A percentile compares a stretch with the other conserved stretches of the same genome.
phyloP scores from a whole-genome alignment of 2,113 vertebrate genomes.

The Marcusenius ussheri region DNA sequence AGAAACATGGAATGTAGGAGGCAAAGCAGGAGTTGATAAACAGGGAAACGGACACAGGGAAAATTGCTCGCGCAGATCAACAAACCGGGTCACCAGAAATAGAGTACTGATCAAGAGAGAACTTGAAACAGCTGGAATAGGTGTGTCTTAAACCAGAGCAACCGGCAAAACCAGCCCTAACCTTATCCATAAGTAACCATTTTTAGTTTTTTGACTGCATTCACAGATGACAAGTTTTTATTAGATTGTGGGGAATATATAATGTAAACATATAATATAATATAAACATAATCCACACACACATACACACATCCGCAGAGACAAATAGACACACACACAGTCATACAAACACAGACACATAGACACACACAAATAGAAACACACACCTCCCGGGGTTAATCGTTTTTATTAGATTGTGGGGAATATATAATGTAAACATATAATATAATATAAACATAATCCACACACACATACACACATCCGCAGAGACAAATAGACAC shows the following conservation, averaged over 20 bases:
- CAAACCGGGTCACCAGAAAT: background rate
- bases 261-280: too few species aligned
- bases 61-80: background rate
- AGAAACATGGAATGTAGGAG: too few species aligned
- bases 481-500: background rate
- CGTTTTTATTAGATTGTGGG: constrained; percentile 36
- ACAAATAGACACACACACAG: background rate
- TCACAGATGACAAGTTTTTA: too few species aligned
- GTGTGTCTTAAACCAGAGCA: too few species aligned
- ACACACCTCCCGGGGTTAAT: constrained; percentile 56
- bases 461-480: background rate
- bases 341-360: background rate
- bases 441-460: too few species aligned
- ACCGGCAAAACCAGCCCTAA: too few species aligned
- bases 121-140: too few species aligned
- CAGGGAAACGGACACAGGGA: background rate
- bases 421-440: too few species aligned
- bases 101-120: background rate
- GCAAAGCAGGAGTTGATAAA: too few species aligned
- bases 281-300: background rate
- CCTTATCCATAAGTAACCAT: too few species aligned
- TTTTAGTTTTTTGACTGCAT: too few species aligned
- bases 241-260: too few species aligned
- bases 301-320: background rate
- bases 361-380: background rate